Conservation (phyloP, 37 sponge, comb jelly and placozoan species). For the Aphrocallistes beatrix region DNA sequence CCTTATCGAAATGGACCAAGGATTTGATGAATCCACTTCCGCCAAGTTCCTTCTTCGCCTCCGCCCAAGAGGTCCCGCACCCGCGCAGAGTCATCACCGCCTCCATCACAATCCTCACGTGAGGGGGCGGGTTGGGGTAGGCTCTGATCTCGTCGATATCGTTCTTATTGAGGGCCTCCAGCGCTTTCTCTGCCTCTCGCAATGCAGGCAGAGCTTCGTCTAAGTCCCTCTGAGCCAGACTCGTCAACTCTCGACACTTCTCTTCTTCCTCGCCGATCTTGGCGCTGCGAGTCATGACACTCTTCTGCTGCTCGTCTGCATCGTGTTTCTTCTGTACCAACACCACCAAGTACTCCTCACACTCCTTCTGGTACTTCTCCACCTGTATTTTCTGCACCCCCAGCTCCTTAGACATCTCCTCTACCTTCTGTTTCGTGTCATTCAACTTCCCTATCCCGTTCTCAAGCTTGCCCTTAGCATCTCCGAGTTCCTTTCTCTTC, state of each 20-base stretch:
- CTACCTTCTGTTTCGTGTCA: slow-evolving; percentile 90
- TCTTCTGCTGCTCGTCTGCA: slow-evolving; percentile 77
- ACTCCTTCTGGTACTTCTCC: slow-evolving; percentile 92
- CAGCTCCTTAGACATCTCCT: slow-evolving; percentile 89
- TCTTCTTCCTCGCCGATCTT: slow-evolving; percentile 95
- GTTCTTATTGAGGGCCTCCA: slow-evolving; percentile 90
- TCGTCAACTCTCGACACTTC: slow-evolving; percentile 68
- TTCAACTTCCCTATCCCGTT: slow-evolving; percentile 87
- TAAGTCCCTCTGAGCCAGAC: slow-evolving; percentile 86
- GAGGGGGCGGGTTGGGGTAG: slow-evolving; percentile 85
- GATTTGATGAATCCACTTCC: slow-evolving; percentile 86
- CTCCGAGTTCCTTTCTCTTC: slow-evolving; percentile 90
- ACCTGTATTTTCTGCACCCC: slow-evolving; percentile 80
- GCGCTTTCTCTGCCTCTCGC: slow-evolving; percentile 77
- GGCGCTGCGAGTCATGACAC: slow-evolving; percentile 76
- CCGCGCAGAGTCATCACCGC: slow-evolving; percentile 94
- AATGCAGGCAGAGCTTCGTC: slow-evolving; percentile 93
- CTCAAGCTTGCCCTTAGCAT: slow-evolving; percentile 69
- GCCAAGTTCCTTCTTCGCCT: slow-evolving; percentile 90
- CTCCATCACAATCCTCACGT: slow-evolving; percentile 85
- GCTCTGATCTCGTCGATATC: slow-evolving; percentile 94
- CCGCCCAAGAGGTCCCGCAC: slow-evolving; percentile 87
- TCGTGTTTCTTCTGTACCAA: slow-evolving; percentile 96
- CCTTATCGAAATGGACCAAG: slow-evolving; percentile 84
- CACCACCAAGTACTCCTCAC: slow-evolving; percentile 92